Conservation (phyloP, 1,140 invertebrate species). For the Drosophila navojoa region DNA sequence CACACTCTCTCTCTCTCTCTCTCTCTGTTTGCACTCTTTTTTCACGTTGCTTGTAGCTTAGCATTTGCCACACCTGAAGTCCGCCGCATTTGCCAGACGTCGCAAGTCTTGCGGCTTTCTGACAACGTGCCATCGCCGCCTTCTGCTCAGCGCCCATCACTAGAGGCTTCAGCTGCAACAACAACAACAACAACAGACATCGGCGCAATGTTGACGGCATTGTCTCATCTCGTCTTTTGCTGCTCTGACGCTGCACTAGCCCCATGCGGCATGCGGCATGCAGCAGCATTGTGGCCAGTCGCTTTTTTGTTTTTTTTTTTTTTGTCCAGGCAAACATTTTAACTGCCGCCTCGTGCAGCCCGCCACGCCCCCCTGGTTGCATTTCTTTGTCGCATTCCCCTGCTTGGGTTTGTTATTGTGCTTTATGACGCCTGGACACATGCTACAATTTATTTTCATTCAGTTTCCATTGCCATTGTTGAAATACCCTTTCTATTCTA, state of each 20-base stretch:
- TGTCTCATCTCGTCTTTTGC: slow-evolving; percentile 16
- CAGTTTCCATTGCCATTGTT: slow-evolving; percentile 36
- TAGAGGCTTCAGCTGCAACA: slow-evolving; percentile 9
- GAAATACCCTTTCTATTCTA: not conserved
- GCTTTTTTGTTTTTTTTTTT: slow-evolving; percentile 5
- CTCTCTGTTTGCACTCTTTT: slow-evolving; percentile 7
- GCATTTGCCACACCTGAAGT: slow-evolving; percentile 2
- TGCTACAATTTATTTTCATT: slow-evolving; percentile 67
- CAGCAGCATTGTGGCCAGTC: slow-evolving; percentile 8
- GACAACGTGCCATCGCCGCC: slow-evolving; percentile 35
- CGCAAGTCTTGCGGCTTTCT: slow-evolving; percentile 36
- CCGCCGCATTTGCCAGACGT: slow-evolving; percentile 2
- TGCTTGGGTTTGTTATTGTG: slow-evolving; percentile 47
- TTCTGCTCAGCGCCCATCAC: slow-evolving; percentile 28
- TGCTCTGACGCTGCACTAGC: not conserved
- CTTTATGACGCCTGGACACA: slow-evolving; percentile 62
- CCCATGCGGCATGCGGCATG: slow-evolving; percentile 13
- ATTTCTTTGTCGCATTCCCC: not conserved
- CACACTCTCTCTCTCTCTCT: not conserved
- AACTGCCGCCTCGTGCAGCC: not conserved
- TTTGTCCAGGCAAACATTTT: not conserved
- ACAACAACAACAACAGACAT: slow-evolving; percentile 5
- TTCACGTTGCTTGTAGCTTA: not conserved
- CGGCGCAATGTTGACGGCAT: not conserved
- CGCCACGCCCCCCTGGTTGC: not conserved